phyloP scores from a whole-genome alignment of 2,888 invertebrate genomes.

The Chymomyza procnemis region DNA sequence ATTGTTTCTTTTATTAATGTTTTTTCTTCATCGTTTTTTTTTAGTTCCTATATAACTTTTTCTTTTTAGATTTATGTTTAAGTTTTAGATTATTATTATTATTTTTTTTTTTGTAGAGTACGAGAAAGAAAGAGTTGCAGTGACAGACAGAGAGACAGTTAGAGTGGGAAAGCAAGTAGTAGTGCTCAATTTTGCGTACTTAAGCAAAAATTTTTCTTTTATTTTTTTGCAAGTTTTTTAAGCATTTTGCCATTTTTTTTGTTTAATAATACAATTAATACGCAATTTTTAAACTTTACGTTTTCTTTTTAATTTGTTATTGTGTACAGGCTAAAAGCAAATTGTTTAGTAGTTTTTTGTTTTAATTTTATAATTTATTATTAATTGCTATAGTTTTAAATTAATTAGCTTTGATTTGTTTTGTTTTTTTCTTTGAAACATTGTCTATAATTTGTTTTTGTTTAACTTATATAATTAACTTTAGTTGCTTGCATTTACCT shows the following conservation, averaged over 20 bases:
- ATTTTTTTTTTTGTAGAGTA: neutral
- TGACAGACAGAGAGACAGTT: constrained; percentile 24
- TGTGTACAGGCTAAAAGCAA: neutral
- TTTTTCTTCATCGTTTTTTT: too few relatives aligned
- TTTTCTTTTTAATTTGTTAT: constrained; percentile 22
- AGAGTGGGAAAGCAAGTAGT: constrained; percentile 31
- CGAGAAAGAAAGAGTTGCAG: neutral
- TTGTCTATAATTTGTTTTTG: constrained; percentile 38
- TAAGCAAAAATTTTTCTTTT: constrained; percentile 21
- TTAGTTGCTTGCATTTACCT: constrained; percentile 47
- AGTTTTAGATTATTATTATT: neutral
- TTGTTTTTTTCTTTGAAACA: constrained; percentile 29
- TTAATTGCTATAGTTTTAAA: constrained; percentile 28
- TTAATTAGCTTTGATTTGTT: constrained; percentile 46
- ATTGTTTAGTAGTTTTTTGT: constrained; percentile 1
- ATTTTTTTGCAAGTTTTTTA: neutral
- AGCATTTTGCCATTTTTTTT: constrained; percentile 29
- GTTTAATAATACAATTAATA: constrained; percentile 14
- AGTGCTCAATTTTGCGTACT: constrained; percentile 47
- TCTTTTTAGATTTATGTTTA: constrained; percentile 3
- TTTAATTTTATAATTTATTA: constrained; percentile 26
- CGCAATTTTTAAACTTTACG: constrained; percentile 12
- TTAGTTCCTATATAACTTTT: constrained; percentile 10
- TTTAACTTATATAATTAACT: constrained; percentile 17
- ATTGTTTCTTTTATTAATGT: constrained; percentile 16